Evolutionary conservation across 2,888 invertebrate species (phyloP), one percentile per base, ranked within the genome.

Genomic region (Copidosoma aretas): DNA sequence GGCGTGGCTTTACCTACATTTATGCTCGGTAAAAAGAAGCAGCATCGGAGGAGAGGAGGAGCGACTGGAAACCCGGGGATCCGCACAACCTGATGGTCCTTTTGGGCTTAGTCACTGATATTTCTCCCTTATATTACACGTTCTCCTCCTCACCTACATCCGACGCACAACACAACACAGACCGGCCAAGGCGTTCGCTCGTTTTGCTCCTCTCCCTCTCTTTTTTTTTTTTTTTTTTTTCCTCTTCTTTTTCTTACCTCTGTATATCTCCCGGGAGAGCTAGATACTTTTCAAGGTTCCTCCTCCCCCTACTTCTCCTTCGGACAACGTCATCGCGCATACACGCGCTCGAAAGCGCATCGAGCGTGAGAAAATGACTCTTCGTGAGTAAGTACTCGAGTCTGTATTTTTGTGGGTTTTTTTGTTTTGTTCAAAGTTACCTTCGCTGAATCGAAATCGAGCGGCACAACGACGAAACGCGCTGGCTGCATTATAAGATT

Each of bases 51-150:
- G 14, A 46, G 43, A 46, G 4, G n/a, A 41, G 17, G 43, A 46
- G 43, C 43, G 15, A 3, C 43, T 15, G 4, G n/a, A n/a, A n/a
- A n/a, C n/a, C n/a, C n/a, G n/a, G n/a, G n/a, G 15, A 46, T 15
- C 43, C 3, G 17, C 43, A n/a, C n/a, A 14, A 46, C 15, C 25
- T 32, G 58, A 41, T 62, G 46, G 17, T 63, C 63, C 46, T 54
- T 63, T 63, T 59, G 63, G 32, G 32, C 46, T 46, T 58, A 54
- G 58, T 58, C 59, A 63, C 57, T 61, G 53, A 61, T 51, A 51
- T 64, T 64, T 41, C 64, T 64, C 60, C 56, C 67, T 59, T 32
- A 8, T 32, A 32, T 32, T 32, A 32, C 32, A 32, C 32, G 8
- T 32, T n/a, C 43, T 46, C 59, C 46, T 46, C 51, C 32, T 8